phyloP scores from a whole-genome alignment of 2,113 vertebrate species.

The Leptosomus discolor region DNA sequence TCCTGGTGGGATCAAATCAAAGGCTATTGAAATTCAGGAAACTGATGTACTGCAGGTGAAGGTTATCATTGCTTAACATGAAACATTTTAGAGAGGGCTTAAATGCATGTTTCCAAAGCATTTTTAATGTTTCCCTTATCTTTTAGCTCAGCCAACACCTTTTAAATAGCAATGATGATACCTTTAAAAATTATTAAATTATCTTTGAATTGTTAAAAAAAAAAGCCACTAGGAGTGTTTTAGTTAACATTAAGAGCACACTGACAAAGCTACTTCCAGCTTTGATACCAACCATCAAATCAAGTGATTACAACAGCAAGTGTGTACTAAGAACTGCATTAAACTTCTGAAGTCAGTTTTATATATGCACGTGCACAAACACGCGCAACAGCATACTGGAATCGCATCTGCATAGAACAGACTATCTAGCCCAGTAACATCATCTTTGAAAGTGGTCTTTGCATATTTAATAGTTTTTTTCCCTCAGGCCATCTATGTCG shows the following conservation, averaged over 20 bases:
- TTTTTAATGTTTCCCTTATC: background rate
- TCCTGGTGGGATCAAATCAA: background rate
- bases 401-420: background rate
- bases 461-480: background rate
- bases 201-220: background rate
- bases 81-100: background rate
- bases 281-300: background rate
- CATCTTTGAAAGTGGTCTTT: background rate
- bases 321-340: background rate
- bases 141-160: background rate
- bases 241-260: background rate
- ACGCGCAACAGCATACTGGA: background rate
- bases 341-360: background rate
- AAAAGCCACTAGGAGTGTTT: background rate
- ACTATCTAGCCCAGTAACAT: background rate
- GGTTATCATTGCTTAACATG: background rate
- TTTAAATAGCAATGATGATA: background rate
- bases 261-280: background rate
- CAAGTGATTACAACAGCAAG: background rate
- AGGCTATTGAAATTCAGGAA: background rate
- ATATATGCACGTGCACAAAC: background rate
- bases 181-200: background rate
- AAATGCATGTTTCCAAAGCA: background rate
- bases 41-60: background rate
- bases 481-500: background rate